A percentile compares a stretch with the other conserved stretches of the same genome.
These are phyloP conservation scores for Amphiprion ocellaris DNA, from an alignment of 2,113 vertebrate species.

Conservation along the genomic window DNA sequence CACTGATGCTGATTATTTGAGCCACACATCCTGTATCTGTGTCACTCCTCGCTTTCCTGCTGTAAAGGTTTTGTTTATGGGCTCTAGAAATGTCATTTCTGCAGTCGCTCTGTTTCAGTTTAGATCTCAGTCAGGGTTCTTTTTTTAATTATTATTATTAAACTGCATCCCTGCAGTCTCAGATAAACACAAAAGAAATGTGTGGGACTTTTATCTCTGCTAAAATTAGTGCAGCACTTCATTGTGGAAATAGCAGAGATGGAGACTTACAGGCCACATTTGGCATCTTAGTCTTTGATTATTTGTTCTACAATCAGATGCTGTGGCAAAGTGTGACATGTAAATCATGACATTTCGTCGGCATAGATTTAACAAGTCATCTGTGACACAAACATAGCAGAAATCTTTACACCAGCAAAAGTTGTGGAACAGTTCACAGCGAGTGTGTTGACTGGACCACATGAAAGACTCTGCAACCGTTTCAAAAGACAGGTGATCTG, in stretches of 20 bases:
- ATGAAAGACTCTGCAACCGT: not conserved
- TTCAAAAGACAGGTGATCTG: not conserved
- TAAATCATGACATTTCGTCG: too few relatives aligned
- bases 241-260: slow-evolving; percentile 11
- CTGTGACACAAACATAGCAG: too few relatives aligned
- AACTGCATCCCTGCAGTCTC: not conserved
- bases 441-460: not conserved
- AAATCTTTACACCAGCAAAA: not conserved
- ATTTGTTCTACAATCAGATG: not conserved
- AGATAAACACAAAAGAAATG: not conserved
- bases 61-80: not conserved
- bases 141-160: not conserved
- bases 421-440: not conserved
- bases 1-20: slow-evolving; percentile 28
- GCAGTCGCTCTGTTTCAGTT: not conserved
- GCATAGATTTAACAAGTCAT: not conserved
- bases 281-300: slow-evolving; percentile 1
- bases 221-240: slow-evolving; percentile 8
- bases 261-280: not conserved
- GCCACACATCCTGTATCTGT: slow-evolving; percentile 10
- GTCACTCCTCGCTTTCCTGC: not conserved
- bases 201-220: slow-evolving; percentile 18
- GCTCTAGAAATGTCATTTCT: slow-evolving; percentile 4
- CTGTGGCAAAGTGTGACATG: not conserved
- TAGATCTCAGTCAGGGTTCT: not conserved